A percentile compares a stretch with the other conserved stretches of the same genome.
Evolutionary conservation across 2,888 invertebrate species (phyloP).

Genomic region (Morpho helenor): DNA sequence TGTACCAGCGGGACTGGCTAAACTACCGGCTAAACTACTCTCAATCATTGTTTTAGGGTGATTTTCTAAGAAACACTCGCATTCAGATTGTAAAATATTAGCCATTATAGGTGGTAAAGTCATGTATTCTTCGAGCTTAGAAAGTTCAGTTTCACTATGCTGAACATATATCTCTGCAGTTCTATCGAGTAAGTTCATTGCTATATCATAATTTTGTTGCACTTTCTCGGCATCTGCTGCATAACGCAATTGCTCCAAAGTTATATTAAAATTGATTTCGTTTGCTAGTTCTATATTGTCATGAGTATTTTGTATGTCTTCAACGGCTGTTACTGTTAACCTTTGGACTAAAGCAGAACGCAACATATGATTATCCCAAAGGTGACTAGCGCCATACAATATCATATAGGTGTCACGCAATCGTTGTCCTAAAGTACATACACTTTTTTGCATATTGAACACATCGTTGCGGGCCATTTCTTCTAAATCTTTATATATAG

Average conservation of each 20-base stretch:
- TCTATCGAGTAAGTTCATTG: slow-evolving; percentile 40
- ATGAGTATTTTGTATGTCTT: slow-evolving; percentile 55
- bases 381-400: slow-evolving; percentile 53
- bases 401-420: slow-evolving; percentile 51
- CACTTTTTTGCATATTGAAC: slow-evolving; percentile 46
- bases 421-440: slow-evolving; percentile 45
- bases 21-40: slow-evolving; percentile 14
- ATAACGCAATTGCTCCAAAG: slow-evolving; percentile 49
- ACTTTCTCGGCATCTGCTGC: slow-evolving; percentile 51
- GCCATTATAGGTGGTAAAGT: slow-evolving; percentile 42
- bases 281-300: slow-evolving; percentile 50
- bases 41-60: slow-evolving; percentile 36
- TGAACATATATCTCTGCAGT: slow-evolving; percentile 43
- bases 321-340: slow-evolving; percentile 56
- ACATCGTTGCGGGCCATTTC: slow-evolving; percentile 32
- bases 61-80: slow-evolving; percentile 51
- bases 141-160: slow-evolving; percentile 50
- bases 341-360: slow-evolving; percentile 56
- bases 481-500: slow-evolving; percentile 10
- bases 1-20: slow-evolving; percentile 16
- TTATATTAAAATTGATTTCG: slow-evolving; percentile 52
- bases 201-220: slow-evolving; percentile 38
- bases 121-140: slow-evolving; percentile 54
- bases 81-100: slow-evolving; percentile 52
- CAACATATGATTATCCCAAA: slow-evolving; percentile 59